Evolutionary conservation across 2,113 vertebrate genomes (phyloP).

Genomic region (Rhinopomastus cyanomelas): DNA sequence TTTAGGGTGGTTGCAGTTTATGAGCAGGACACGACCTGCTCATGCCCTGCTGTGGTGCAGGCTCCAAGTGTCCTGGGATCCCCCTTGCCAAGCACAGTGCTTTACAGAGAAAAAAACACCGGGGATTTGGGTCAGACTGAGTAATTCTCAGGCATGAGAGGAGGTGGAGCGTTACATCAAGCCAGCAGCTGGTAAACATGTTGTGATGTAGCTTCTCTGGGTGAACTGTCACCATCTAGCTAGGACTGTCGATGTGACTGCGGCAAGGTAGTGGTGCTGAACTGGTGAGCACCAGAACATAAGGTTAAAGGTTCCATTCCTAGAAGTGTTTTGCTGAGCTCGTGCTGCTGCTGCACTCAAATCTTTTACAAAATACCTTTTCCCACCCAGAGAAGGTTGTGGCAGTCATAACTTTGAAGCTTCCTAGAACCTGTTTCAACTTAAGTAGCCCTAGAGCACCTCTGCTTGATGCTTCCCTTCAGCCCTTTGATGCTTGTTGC

Average conservation of each 20-base stretch:
- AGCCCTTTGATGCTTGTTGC: neutral
- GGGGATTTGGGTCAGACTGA: neutral
- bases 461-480: neutral
- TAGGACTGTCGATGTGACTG: neutral
- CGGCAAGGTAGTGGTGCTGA: neutral
- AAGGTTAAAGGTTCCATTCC: neutral
- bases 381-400: neutral
- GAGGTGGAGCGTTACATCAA: neutral
- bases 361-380: neutral
- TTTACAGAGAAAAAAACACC: neutral
- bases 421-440: neutral
- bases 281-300: neutral
- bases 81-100: neutral
- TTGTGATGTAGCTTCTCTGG: neutral
- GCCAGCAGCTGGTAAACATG: neutral
- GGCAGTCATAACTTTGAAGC: neutral
- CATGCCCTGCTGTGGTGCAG: neutral
- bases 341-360: rapidly evolving
- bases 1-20: rapidly evolving
- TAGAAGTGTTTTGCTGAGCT: neutral
- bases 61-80: rapidly evolving
- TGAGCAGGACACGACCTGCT: rapidly evolving
- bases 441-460: neutral
- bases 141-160: neutral
- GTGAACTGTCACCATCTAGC: neutral